phyloP scores from a whole-genome alignment of 2,888 invertebrate genomes.

The Apamea anceps region DNA sequence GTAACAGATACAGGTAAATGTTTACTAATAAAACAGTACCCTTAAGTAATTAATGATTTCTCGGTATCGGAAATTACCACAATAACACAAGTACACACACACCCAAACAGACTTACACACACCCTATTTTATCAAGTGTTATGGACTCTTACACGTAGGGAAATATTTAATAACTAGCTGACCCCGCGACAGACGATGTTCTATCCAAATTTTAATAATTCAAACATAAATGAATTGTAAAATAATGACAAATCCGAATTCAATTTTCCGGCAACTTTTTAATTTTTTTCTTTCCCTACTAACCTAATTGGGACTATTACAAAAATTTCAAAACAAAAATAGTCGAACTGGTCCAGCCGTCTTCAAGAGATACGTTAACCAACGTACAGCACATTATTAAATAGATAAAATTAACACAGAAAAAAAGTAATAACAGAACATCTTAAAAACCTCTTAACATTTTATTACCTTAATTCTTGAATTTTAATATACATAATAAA shows the following conservation, averaged over 20 bases:
- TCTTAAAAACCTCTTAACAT: not conserved
- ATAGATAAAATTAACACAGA: not conserved
- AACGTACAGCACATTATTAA: not conserved
- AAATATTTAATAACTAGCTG: too few species aligned
- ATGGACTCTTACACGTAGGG: too few species aligned
- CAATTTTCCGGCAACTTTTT: not conserved
- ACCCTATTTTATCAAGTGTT: too few species aligned
- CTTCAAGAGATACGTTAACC: not conserved
- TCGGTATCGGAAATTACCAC: too few species aligned
- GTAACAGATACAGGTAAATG: not conserved
- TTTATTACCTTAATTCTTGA: constrained; percentile 25
- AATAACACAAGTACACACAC: too few species aligned
- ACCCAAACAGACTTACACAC: too few species aligned
- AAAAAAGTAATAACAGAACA: too few species aligned
- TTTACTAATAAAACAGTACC: not conserved
- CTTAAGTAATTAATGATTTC: too few species aligned
- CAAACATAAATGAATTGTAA: not conserved
- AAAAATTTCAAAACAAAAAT: not conserved
- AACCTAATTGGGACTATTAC: too few species aligned
- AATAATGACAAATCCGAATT: too few species aligned
- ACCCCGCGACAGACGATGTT: too few species aligned
- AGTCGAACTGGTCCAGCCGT: not conserved
- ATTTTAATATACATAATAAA: constrained; percentile 25
- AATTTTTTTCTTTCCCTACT: too few species aligned
- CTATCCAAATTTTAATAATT: not conserved